These are phyloP conservation scores for Mythimna lalbum DNA, from an alignment of 2,888 invertebrate genomes.

Conservation along the genomic window DNA sequence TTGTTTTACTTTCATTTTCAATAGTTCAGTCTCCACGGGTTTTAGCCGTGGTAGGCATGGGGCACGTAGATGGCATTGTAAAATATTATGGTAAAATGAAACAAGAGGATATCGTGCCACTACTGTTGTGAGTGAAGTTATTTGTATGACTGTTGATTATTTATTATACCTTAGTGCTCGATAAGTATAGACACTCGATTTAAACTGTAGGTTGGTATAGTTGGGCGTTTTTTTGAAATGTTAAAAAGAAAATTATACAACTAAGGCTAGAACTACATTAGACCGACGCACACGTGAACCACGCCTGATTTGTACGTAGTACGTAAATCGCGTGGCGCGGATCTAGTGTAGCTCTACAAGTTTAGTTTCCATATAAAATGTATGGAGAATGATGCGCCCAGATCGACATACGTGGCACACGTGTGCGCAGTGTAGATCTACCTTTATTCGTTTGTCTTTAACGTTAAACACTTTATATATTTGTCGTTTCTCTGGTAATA, in stretches of 20 bases:
- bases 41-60: conserved; percentile 99
- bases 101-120: conserved; percentile 85
- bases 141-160: background rate
- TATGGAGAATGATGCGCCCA: too few relatives aligned
- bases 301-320: too few relatives aligned
- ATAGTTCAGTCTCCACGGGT: conserved; percentile 92
- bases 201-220: background rate
- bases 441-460: background rate
- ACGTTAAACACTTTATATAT: background rate
- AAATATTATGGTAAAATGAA: conserved; percentile 87
- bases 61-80: conserved; percentile 97
- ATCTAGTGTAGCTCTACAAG: too few relatives aligned
- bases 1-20: conserved; percentile 35
- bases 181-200: background rate
- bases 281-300: too few relatives aligned
- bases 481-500: too few relatives aligned
- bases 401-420: too few relatives aligned
- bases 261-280: too few relatives aligned
- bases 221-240: conserved; percentile 19
- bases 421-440: too few relatives aligned
- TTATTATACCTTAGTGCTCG: background rate
- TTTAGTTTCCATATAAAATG: too few relatives aligned
- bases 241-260: background rate
- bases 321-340: too few relatives aligned
- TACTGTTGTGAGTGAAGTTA: conserved; percentile 80